Conservation (phyloP, 2,888 invertebrate genomes). For the Philereme transversata region DNA sequence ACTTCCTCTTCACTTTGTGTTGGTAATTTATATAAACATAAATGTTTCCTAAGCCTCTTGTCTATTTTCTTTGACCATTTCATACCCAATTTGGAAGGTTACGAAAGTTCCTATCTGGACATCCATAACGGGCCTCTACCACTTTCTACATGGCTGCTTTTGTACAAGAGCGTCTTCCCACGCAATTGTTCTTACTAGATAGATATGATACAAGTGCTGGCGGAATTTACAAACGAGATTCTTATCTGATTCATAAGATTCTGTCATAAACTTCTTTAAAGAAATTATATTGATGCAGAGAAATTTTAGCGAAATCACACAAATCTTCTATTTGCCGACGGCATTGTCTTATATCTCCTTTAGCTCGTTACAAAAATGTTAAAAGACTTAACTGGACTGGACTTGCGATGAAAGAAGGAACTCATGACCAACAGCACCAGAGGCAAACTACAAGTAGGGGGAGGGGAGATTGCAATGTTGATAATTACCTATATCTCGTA, state of each 20-base stretch:
- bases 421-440: no score
- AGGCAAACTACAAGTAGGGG: no score
- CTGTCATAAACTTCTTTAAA: background rate
- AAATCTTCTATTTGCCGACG: no score
- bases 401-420: no score
- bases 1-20: background rate
- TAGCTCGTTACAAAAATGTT: no score
- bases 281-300: no score
- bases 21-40: background rate
- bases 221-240: slow-evolving; percentile 17
- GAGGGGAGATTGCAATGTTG: no score
- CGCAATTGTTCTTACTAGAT: slow-evolving; percentile 59
- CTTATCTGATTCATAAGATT: slow-evolving; percentile 11
- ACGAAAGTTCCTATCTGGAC: slow-evolving; percentile 52
- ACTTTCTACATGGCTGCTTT: slow-evolving; percentile 52
- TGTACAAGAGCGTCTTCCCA: slow-evolving; percentile 64
- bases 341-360: no score
- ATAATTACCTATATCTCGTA: no score
- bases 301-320: no score
- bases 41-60: background rate
- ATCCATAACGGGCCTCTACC: slow-evolving; percentile 37
- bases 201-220: slow-evolving; percentile 41
- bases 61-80: slow-evolving; percentile 18
- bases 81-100: slow-evolving; percentile 40
- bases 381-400: no score